phyloP scores from a whole-genome alignment of 2,888 invertebrate genomes.

The Phalangium opilio region DNA sequence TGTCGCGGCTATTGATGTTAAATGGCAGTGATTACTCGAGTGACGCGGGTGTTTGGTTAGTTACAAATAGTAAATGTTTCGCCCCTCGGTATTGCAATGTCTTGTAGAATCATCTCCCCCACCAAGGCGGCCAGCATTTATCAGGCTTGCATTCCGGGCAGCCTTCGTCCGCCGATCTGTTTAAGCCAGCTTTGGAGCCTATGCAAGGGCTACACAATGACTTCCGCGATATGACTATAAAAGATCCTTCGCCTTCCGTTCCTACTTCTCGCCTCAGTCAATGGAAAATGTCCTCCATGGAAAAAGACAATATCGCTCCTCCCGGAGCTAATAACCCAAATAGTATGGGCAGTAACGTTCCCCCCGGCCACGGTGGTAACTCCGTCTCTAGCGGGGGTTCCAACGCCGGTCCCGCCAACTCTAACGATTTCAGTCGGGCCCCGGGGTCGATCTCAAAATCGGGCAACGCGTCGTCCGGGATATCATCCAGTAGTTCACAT shows the following conservation, averaged over 20 bases:
- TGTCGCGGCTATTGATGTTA: no score
- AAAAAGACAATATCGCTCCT: constrained; percentile 35
- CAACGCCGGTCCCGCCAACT: not conserved
- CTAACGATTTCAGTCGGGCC: constrained; percentile 64
- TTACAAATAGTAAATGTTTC: no score
- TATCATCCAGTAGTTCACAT: constrained; percentile 2
- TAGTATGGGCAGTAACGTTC: no score
- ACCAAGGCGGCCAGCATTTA: not conserved
- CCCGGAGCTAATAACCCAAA: not conserved
- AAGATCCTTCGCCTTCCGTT: constrained; percentile 28
- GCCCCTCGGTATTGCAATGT: no score
- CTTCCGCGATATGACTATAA: constrained; percentile 61
- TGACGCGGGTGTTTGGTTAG: no score
- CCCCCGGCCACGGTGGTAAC: not conserved
- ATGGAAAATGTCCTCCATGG: constrained; percentile 60
- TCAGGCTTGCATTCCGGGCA: not conserved
- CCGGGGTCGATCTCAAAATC: constrained; percentile 41
- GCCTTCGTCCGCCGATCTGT: constrained; percentile 9
- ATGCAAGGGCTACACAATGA: constrained; percentile 46
- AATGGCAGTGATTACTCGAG: no score
- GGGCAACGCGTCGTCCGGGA: constrained; percentile 4
- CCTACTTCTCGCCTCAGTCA: constrained; percentile 14
- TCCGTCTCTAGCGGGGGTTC: not conserved
- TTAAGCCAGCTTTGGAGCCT: constrained; percentile 11
- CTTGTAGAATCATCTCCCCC: no score